Evolutionary conservation across 2,888 invertebrate genomes (phyloP), one percentile per base, ranked within the genome.

Genomic region (Heliothis peltigera): DNA sequence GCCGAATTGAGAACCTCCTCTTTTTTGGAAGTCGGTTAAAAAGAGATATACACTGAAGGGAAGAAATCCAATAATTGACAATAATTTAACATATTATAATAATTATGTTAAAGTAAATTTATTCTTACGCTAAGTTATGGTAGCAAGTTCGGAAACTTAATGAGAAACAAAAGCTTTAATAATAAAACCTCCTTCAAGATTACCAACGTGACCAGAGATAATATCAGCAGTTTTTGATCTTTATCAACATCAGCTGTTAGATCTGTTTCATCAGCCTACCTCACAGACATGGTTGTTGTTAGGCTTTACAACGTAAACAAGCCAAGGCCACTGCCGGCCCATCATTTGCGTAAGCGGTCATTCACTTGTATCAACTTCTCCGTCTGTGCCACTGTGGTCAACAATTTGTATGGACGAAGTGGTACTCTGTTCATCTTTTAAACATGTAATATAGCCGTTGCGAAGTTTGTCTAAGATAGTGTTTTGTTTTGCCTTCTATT

Each of bases 291-390:
- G 44, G 32, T 42, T 43, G 46, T 64, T 32, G 43, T 53, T 46
- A 48, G 32, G n/a, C 49, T 21, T 70, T 72, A 39, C 52, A 54
- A 57, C 65, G 73, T 69, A 81, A 74, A 70, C 67, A 55, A 80
- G 69, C 71, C 83, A 83, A 83, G 83, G 83, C 75, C 78, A 74
- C 44, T 47, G 58, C 65, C 66, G 55, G 52, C 52, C 65, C 64
- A 54, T 57, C 48, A 58, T 67, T 79, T 79, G 74, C 79, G 81
- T 72, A 81, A 79, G 55, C 78, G 83, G 81, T 83, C 83, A 79
- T 81, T 83, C 73, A 79, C 83, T 73, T 54, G 46, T 8, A 47
- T 60, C 64, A 25, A 64, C 56, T 47, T 61, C 54, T 70, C 63
- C 57, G 59, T 75, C 68, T 70, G 62, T 78, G 79, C 70, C 75